phyloP scores from a whole-genome alignment of 2,113 vertebrate species.

The Elephantulus edwardii region DNA sequence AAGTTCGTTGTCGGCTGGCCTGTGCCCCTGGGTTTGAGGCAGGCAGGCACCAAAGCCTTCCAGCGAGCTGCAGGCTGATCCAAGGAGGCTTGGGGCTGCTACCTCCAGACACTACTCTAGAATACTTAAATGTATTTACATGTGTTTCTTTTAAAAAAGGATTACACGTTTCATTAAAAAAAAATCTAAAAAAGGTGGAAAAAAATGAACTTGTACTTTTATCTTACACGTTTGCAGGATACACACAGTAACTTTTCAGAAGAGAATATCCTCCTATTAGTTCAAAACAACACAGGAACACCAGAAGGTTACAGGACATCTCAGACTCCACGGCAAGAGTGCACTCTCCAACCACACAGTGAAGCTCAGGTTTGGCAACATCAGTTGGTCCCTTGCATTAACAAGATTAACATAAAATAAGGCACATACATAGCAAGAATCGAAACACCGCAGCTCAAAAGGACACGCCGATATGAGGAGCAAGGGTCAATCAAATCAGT shows the following conservation, averaged over 20 bases:
- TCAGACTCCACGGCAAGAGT: conserved; percentile 79
- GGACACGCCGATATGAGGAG: background rate
- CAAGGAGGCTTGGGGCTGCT: conserved; percentile 85
- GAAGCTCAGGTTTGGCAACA: conserved; percentile 85
- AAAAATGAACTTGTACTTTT: conserved; percentile 84
- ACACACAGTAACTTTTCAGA: conserved; percentile 82
- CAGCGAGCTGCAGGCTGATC: conserved; percentile 86
- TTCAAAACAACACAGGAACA: conserved; percentile 78
- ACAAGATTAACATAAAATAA: conserved; percentile 91
- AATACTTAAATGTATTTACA: conserved; percentile 95
- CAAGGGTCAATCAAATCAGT: background rate
- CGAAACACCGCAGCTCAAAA: conserved; percentile 67
- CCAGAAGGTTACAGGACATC: conserved; percentile 81
- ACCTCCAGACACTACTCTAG: conserved; percentile 90
- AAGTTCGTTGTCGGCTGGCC: conserved; percentile 84
- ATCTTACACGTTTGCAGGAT: conserved; percentile 86
- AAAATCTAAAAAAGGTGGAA: conserved; percentile 82
- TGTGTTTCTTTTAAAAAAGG: conserved; percentile 83
- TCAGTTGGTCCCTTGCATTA: conserved; percentile 84
- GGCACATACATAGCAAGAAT: conserved; percentile 91
- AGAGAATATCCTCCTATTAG: conserved; percentile 80
- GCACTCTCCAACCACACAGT: conserved; percentile 62
- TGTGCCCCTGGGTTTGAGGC: conserved; percentile 84
- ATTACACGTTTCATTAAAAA: conserved; percentile 87
- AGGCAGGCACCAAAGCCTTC: conserved; percentile 82